Evolutionary conservation across 1,140 invertebrate genomes (phyloP).

Genomic region (Anoplolepis gracilipes): DNA sequence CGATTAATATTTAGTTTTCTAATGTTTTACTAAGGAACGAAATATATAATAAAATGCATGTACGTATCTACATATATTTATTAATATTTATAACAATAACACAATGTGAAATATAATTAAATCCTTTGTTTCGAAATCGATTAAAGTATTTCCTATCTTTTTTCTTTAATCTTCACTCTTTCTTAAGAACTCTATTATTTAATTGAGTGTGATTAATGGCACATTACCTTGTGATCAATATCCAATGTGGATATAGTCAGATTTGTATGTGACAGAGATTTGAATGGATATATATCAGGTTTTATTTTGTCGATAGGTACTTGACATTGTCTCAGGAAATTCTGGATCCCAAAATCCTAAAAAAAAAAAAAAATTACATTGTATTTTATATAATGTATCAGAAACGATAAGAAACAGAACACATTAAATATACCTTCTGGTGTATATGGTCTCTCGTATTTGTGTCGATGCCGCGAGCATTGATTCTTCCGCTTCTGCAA

Average conservation of each 20-base stretch:
- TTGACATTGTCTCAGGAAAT: constrained; percentile 74
- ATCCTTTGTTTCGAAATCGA: not conserved
- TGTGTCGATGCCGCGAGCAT: constrained; percentile 85
- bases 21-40: not conserved
- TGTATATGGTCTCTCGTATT: constrained; percentile 79
- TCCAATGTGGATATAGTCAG: too few species aligned
- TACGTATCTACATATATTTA: not conserved
- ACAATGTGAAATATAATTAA: not conserved
- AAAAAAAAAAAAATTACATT: constrained; percentile 61
- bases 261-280: not conserved
- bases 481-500: constrained; percentile 80
- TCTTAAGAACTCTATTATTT: too few species aligned
- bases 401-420: not conserved
- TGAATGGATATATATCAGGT: not conserved
- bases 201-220: too few species aligned
- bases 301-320: constrained; percentile 18
- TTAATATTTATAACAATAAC: not conserved
- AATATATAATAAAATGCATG: not conserved
- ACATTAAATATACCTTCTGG: constrained; percentile 79
- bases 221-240: too few species aligned
- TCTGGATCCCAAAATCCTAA: constrained; percentile 81
- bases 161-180: too few species aligned
- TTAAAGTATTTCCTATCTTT: not conserved
- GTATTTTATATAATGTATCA: constrained; percentile 9
- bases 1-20: not conserved